A percentile compares a stretch with the other conserved stretches of the same genome.
Conservation (phyloP, 2,113 vertebrate species). For the Thamnaconus septentrionalis region DNA sequence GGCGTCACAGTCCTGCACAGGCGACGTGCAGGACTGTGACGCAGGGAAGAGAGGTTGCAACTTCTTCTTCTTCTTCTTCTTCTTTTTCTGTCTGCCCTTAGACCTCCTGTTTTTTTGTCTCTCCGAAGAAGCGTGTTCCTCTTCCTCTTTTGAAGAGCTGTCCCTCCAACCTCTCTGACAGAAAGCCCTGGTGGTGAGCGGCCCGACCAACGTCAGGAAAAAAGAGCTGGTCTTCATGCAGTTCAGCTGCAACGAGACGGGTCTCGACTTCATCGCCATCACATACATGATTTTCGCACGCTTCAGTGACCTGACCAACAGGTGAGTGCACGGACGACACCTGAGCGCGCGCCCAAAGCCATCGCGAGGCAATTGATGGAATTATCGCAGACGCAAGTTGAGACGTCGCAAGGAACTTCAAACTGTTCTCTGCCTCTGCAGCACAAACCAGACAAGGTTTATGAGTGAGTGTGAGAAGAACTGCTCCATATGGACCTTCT, state of each 20-base stretch:
- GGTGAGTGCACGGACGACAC: slow-evolving; percentile 24
- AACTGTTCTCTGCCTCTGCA: slow-evolving; percentile 47
- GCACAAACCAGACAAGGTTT: slow-evolving; percentile 82
- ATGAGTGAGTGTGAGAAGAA: slow-evolving; percentile 94
- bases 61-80: background rate
- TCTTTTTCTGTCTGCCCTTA: background rate
- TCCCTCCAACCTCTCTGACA: slow-evolving; percentile 31
- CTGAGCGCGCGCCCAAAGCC: no score
- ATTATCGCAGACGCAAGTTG: no score
- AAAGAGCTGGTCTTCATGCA: slow-evolving; percentile 94
- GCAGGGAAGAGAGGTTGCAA: background rate
- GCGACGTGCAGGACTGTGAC: no score
- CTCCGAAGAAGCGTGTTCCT: no score
- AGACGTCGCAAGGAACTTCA: background rate
- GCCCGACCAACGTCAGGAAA: slow-evolving; percentile 88
- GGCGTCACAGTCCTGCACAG: no score
- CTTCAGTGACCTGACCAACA: slow-evolving; percentile 75
- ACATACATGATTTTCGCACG: slow-evolving; percentile 94
- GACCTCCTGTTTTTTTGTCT: no score
- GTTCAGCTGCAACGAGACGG: slow-evolving; percentile 88
- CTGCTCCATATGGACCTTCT: slow-evolving; percentile 97
- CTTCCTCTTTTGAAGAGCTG: background rate
- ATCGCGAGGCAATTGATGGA: background rate
- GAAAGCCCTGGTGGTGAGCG: slow-evolving; percentile 89
- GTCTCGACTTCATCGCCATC: slow-evolving; percentile 96